Conservation (phyloP, 2,888 invertebrate genomes). For the Parnassius orleans region DNA sequence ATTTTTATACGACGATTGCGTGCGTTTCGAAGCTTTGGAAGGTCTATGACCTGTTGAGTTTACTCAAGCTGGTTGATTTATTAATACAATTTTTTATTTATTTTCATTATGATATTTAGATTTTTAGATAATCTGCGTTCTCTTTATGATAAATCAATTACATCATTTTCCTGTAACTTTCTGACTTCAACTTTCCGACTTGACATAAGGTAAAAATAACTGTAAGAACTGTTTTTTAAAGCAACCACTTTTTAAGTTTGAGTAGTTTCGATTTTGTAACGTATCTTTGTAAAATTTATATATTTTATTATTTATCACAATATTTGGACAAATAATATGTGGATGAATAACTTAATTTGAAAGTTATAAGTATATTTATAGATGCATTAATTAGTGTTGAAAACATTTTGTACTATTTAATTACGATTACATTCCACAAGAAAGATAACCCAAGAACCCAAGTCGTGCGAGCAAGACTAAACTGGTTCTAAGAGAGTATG, state of each 20-base stretch:
- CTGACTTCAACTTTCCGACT: too few relatives aligned
- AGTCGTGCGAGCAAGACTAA: too few relatives aligned
- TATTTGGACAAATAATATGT: background rate
- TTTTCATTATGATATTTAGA: too few relatives aligned
- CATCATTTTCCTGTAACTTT: too few relatives aligned
- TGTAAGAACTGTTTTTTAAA: too few relatives aligned
- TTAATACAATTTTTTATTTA: background rate
- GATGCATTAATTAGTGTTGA: too few relatives aligned
- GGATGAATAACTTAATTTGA: background rate
- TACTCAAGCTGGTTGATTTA: too few relatives aligned
- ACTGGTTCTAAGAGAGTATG: background rate
- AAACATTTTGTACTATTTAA: background rate
- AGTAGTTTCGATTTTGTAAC: background rate
- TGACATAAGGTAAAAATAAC: too few relatives aligned
- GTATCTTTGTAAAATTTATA: background rate
- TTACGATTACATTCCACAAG: conserved; percentile 2
- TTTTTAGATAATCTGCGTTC: too few relatives aligned
- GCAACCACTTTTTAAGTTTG: background rate
- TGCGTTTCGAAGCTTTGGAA: too few relatives aligned
- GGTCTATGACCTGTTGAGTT: too few relatives aligned
- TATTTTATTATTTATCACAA: background rate
- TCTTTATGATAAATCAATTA: too few relatives aligned
- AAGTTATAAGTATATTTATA: background rate
- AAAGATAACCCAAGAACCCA: background rate
- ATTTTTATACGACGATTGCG: background rate